Conservation (phyloP, 1,140 invertebrate species). For the Philopotamus ludificatus region DNA sequence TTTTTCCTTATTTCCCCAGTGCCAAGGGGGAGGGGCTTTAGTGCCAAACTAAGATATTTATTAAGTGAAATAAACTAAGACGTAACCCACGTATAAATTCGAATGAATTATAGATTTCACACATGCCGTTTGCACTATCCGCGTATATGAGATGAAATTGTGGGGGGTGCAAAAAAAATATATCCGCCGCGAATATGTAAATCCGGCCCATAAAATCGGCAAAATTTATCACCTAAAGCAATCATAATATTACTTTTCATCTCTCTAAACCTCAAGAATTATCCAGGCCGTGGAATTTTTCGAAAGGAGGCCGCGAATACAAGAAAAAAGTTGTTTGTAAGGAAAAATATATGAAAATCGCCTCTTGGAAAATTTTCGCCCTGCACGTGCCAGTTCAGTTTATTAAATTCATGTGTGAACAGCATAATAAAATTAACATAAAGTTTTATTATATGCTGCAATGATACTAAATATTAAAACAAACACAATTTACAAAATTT, state of each 20-base stretch:
- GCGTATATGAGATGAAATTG: slow-evolving; percentile 30
- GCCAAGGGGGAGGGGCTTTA: background rate
- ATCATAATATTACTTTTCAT: slow-evolving; percentile 41
- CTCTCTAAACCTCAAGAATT: slow-evolving; percentile 28
- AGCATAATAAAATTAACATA: background rate
- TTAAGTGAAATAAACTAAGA: slow-evolving; percentile 35
- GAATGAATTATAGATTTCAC: slow-evolving; percentile 43
- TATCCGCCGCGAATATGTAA: slow-evolving; percentile 35
- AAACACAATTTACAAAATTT: too few species aligned
- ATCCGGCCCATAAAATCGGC: slow-evolving; percentile 39
- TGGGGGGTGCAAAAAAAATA: background rate
- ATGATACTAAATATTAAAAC: too few species aligned
- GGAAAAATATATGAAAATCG: background rate
- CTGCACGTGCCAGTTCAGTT: background rate
- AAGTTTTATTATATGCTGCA: too few species aligned
- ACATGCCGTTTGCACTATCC: slow-evolving; percentile 38
- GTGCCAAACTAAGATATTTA: slow-evolving; percentile 38
- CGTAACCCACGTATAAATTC: slow-evolving; percentile 37
- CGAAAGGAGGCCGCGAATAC: background rate
- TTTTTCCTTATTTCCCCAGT: background rate
- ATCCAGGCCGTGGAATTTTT: slow-evolving; percentile 28
- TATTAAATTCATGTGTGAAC: background rate
- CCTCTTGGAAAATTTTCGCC: background rate
- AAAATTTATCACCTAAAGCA: slow-evolving; percentile 42
- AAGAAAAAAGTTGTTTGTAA: slow-evolving; percentile 6